These are phyloP conservation scores for Rotaria socialis DNA, from an alignment of 2,888 invertebrate species.

Conservation along the genomic window DNA sequence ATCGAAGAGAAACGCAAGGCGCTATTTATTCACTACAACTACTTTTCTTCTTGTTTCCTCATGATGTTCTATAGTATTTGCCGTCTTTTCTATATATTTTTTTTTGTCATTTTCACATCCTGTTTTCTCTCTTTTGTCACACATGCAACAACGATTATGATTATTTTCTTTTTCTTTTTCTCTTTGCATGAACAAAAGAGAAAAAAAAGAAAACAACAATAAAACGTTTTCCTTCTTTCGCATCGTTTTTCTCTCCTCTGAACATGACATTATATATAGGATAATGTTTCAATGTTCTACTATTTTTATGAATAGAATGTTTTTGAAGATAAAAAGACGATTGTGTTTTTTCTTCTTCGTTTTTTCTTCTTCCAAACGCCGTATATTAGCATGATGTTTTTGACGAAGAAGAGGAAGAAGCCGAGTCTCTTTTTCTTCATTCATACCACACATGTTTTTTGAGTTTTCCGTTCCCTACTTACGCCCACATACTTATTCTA, in stretches of 20 bases:
- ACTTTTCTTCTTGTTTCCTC: not conserved
- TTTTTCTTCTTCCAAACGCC: not conserved
- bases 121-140: conserved; percentile 21
- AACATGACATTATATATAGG: not conserved
- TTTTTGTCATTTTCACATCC: conserved; percentile 26
- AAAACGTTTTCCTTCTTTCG: not conserved
- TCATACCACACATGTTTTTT: conserved; percentile 29
- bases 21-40: not conserved
- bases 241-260: not conserved
- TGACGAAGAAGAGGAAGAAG: not conserved
- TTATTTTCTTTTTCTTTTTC: not conserved
- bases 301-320: not conserved
- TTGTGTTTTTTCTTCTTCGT: not conserved
- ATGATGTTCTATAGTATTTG: not conserved
- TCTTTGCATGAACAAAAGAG: not conserved
- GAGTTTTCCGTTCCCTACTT: conserved; percentile 17
- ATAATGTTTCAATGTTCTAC: conserved; percentile 17
- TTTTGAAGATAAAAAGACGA: conserved; percentile 12
- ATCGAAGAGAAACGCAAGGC: not conserved
- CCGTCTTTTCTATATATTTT: not conserved
- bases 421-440: not conserved
- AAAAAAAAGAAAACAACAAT: conserved; percentile 22
- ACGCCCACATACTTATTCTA: conserved; percentile 5
- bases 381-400: not conserved
- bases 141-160: conserved; percentile 26